Conservation (phyloP, 1,140 invertebrate species). For the Hormaphis cornu region DNA sequence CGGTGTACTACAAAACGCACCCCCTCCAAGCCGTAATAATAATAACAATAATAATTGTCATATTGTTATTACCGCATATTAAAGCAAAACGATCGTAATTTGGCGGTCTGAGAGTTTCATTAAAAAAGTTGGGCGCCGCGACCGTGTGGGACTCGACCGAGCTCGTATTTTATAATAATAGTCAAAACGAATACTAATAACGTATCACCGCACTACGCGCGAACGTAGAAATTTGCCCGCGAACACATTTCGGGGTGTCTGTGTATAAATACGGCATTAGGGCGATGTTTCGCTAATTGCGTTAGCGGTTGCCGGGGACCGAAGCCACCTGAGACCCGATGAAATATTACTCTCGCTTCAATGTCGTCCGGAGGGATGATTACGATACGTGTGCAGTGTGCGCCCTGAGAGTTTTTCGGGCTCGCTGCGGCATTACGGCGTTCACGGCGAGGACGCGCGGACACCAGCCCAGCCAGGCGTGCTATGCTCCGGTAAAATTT, state of each 20-base stretch:
- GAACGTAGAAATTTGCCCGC: too few species aligned
- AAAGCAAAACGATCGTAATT: constrained; percentile 33
- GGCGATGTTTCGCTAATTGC: constrained; percentile 32
- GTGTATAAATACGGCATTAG: neutral
- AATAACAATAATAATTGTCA: constrained; percentile 30
- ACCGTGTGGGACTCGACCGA: neutral
- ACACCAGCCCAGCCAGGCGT: too few species aligned
- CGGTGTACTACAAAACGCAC: too few species aligned
- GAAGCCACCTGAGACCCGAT: constrained; percentile 31
- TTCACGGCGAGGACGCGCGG: neutral
- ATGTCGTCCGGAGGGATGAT: constrained; percentile 28
- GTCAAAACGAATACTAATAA: too few species aligned
- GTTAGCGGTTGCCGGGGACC: constrained; percentile 30
- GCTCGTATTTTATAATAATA: too few species aligned
- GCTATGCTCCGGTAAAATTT: too few species aligned
- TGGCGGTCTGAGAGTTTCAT: constrained; percentile 11
- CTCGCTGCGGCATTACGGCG: neutral
- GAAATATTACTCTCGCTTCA: constrained; percentile 30
- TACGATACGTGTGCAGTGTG: neutral
- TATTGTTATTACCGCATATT: too few species aligned
- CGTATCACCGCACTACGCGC: too few species aligned
- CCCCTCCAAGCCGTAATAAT: too few species aligned
- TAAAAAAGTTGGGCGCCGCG: neutral
- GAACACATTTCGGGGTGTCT: too few species aligned
- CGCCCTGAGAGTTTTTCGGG: neutral